Base-by-base conservation (phyloP, 2,888 invertebrate genomes). In the Gisinianus flammeolus region DNA sequence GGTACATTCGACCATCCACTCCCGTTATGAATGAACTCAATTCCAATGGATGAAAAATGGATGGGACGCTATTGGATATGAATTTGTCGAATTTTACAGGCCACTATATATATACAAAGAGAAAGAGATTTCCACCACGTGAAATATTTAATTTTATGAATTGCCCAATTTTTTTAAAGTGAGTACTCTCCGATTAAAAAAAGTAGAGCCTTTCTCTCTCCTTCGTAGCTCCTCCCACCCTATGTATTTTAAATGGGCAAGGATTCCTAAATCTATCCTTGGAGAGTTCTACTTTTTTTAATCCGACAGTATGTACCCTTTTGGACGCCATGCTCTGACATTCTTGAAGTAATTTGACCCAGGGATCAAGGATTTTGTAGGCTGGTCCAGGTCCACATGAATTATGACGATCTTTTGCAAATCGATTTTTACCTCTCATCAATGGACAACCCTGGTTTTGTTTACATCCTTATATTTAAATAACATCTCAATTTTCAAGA, bases 1-100 rank as follows among this genome's bases (percentile, higher is more conserved):
- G 83, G 56, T 81, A 84, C 78, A 82, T 79, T 52, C 80, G 44
- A 22, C 83, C 80, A 66, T 82, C 83, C n/a, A 78, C 31, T 30
- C 84, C 84, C 4, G 52, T 35, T 16, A 82, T 76, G 58, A 84
- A 84, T 10, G 79, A 78, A 1, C 81, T 74, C n/a, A 83, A 72
- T 52, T 84, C 84, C 58, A 79, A 68, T 1, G 83, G 83, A 77
- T 82, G 82, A 33, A 78, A 83, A 6, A 83, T 52, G 0, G 79
- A 78, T 1, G 83, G 84, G 54, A 78, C 73, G 54, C 76, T 79
- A 56, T 81, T 84, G 4, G 82, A 80, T 26, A 81, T 78, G 71
- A 31, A 81, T 35, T 83, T 83, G 52, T 80, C 80, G 52, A 77
- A 83, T 22, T 77, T 74, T 0, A 79, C 79, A 62, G 82, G 52